Evolutionary conservation across 2,113 vertebrate species (phyloP).

Genomic region (Setophaga petechia): DNA sequence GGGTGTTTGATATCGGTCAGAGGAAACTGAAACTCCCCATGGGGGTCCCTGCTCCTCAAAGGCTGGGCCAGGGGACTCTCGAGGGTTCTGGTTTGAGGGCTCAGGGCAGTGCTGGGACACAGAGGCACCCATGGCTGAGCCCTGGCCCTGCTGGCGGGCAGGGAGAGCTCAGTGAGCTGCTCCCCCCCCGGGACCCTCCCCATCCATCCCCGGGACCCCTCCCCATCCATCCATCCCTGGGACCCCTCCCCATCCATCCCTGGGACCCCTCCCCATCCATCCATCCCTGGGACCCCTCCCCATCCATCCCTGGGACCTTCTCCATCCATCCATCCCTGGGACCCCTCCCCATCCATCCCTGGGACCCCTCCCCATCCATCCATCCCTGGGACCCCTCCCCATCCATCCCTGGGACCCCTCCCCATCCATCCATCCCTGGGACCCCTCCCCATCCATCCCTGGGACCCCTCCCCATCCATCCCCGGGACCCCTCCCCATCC

Average conservation of each 20-base stretch:
- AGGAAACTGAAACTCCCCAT: no score
- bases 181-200: not conserved
- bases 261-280: no score
- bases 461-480: not conserved
- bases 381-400: not conserved
- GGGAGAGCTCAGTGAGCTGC: rapidly evolving
- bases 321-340: no score
- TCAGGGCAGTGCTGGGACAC: not conserved
- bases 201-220: not conserved
- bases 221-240: not conserved
- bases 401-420: no score
- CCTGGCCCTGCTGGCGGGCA: not conserved
- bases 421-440: not conserved
- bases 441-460: no score
- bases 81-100: not conserved
- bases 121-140: no score
- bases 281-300: not conserved
- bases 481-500: not conserved
- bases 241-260: no score
- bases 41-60: rapidly evolving
- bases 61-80: not conserved
- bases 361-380: no score
- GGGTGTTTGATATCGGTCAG: not conserved
- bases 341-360: no score
- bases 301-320: not conserved